Evolutionary conservation across 2,888 invertebrate genomes (phyloP).

Genomic region (Eurois occulta): DNA sequence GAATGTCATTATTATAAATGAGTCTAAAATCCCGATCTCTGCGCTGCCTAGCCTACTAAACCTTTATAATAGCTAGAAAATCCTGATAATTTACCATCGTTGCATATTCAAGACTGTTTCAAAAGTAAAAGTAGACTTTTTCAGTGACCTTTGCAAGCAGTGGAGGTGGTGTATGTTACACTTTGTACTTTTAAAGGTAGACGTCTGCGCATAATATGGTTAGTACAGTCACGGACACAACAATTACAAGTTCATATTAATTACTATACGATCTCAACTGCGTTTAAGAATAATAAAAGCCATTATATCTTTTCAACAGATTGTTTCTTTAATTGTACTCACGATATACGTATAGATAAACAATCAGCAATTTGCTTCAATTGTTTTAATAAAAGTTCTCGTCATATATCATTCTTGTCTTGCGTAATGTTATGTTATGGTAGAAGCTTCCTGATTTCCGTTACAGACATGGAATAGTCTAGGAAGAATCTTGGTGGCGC

Average conservation of each 20-base stretch:
- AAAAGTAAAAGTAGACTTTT: background rate
- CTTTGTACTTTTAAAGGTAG: conserved; percentile 14
- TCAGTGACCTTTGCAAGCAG: background rate
- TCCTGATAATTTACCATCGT: background rate
- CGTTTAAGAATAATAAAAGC: conserved; percentile 60
- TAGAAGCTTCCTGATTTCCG: conserved; percentile 55
- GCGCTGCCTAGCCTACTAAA: background rate
- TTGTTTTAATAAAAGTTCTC: conserved; percentile 66
- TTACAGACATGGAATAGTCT: conserved; percentile 15
- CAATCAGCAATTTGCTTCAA: conserved; percentile 68
- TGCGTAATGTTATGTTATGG: conserved; percentile 49
- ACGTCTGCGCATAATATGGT: conserved; percentile 29
- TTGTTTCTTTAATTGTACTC: conserved; percentile 67
- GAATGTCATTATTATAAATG: background rate
- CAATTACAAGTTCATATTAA: conserved; percentile 59
- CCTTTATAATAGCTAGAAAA: background rate
- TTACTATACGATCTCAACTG: conserved; percentile 59
- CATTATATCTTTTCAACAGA: conserved; percentile 64
- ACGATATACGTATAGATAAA: conserved; percentile 66
- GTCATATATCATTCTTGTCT: conserved; percentile 61
- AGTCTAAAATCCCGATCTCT: background rate
- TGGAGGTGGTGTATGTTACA: background rate
- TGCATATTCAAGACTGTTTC: background rate
- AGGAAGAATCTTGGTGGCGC: background rate
- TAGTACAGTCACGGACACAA: conserved; percentile 49